Evolutionary conservation across 2,888 invertebrate genomes (phyloP), one percentile per base, ranked within the genome.

Genomic region (Abrostola tripartita): DNA sequence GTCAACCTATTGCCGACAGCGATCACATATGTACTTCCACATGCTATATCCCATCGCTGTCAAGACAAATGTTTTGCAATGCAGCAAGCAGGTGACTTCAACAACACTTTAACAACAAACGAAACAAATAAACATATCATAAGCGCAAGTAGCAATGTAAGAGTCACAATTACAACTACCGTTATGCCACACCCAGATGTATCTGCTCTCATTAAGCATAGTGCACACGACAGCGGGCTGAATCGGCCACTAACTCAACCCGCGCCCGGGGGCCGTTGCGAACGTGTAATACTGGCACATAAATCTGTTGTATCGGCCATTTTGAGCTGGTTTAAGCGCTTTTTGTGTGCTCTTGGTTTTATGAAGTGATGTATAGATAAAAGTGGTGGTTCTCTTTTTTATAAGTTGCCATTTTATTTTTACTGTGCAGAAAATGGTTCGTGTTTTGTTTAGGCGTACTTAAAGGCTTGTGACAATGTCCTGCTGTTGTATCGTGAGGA

Each of bases 131-230:
- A 72, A 76, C 64, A 67, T 65, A 72, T 75, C 76, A 72, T 52
- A 63, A 59, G n/a, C 49, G 49, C 11, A 51, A 40, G 72, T 58
- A 67, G 62, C 63, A 37, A 65, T 72, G 66, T 72, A 78, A 65
- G 65, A 76, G 73, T 64, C 64, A 78, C 83, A 86, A 86, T 85
- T 81, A 84, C 74, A 76, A 83, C 73, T 79, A 82, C 83, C 84
- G 86, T 76, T 83, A 81, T 44, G 61, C 74, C 83, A 78, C 83
- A 78, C 79, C 83, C 78, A 78, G 71, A 76, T 68, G 71, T 81
- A 80, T 81, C 78, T 80, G 71, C 78, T 82, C 77, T 80, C 78
- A 82, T 85, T 83, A 83, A 77, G 84, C 86, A 86, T 87, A 87
- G 85, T 73, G 85, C 85, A 88, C 86, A 83, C 68, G 68, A 72